Percentiles rank a stretch among this genome's conserved stretches.
phyloP scores from a whole-genome alignment of 2,113 vertebrate species.

The Anhinga rufa region DNA sequence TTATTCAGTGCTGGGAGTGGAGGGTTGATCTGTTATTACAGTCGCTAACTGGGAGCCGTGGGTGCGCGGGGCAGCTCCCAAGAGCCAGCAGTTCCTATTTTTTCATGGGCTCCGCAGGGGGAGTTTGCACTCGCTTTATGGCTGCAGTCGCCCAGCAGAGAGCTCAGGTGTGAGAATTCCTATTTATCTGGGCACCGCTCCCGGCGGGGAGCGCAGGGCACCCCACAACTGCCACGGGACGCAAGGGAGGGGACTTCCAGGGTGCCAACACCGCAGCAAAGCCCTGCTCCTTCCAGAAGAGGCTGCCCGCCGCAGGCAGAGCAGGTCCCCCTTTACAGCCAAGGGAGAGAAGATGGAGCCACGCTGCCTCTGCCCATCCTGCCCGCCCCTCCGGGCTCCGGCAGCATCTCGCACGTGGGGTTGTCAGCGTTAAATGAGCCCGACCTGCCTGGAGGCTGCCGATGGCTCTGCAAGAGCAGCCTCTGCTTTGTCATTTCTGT shows the following conservation, averaged over 20 bases:
- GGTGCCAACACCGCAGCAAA: background rate
- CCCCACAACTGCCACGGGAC: fast-evolving
- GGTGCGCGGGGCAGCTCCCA: background rate
- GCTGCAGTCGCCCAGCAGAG: background rate
- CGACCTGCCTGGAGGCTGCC: background rate
- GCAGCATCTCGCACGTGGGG: fast-evolving
- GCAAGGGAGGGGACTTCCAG: background rate
- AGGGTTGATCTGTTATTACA: background rate
- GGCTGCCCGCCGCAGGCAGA: background rate
- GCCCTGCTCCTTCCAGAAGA: background rate
- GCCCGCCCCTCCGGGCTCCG: fast-evolving
- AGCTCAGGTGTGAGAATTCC: background rate
- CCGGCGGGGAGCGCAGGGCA: background rate
- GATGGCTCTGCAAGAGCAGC: background rate
- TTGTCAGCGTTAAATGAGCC: fast-evolving
- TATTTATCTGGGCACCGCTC: background rate
- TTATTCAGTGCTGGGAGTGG: background rate
- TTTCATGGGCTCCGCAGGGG: background rate
- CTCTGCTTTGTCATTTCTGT: background rate
- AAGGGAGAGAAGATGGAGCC: background rate
- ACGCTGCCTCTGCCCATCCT: background rate
- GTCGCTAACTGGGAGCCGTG: background rate
- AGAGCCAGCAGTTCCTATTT: background rate
- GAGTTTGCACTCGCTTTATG: background rate
- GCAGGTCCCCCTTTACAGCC: fast-evolving